These are phyloP conservation scores for Xenus cinereus DNA, from an alignment of 2,113 vertebrate genomes.

Conservation along the genomic window DNA sequence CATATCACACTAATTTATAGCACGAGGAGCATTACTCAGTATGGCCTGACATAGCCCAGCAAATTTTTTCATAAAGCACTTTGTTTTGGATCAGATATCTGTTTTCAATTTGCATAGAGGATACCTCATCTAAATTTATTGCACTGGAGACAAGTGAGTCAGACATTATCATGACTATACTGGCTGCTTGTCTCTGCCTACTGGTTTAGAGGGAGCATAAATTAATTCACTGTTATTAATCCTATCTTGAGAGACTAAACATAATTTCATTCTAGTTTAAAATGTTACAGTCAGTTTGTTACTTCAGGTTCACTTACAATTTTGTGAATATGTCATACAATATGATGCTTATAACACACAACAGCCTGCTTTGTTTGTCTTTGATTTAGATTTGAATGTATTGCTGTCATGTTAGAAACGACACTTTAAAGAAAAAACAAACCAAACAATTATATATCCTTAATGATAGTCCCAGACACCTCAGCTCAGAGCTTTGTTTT, in stretches of 20 bases:
- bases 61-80: background rate
- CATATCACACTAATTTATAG: background rate
- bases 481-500: background rate
- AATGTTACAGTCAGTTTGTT: background rate
- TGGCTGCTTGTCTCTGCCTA: background rate
- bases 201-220: background rate
- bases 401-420: background rate
- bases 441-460: background rate
- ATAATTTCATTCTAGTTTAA: background rate
- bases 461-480: background rate
- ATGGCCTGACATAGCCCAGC: background rate
- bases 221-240: constrained; percentile 19
- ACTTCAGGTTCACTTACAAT: background rate
- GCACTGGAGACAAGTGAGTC: background rate
- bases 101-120: background rate
- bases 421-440: background rate
- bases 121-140: constrained; percentile 20
- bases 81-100: constrained; percentile 6
- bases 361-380: background rate
- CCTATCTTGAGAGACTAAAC: background rate
- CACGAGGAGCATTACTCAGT: background rate
- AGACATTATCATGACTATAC: background rate
- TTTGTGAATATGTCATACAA: background rate
- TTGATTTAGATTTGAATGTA: background rate
- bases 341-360: background rate